Evolutionary conservation across 2,888 invertebrate genomes (phyloP).

Genomic region (Scaptomyza tumidula): DNA sequence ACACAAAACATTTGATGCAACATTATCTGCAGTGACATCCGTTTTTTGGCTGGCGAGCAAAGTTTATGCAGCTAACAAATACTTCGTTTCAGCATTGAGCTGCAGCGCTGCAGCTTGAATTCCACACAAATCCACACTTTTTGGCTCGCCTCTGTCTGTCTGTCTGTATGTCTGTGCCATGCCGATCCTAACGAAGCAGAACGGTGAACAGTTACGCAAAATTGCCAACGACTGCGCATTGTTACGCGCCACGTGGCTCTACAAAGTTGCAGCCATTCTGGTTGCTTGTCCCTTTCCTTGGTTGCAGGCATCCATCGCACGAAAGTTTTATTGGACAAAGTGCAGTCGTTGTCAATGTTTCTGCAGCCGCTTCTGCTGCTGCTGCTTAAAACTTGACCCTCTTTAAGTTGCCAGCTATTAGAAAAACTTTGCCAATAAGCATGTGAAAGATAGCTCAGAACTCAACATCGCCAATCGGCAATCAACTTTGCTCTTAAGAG

Average conservation of each 20-base stretch:
- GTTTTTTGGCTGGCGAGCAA: constrained; percentile 52
- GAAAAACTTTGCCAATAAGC: constrained; percentile 70
- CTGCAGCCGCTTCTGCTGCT: constrained; percentile 12
- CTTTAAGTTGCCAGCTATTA: constrained; percentile 53
- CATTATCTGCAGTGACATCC: constrained; percentile 70
- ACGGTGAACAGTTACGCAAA: constrained; percentile 76
- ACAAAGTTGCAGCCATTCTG: constrained; percentile 53
- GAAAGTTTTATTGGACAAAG: constrained; percentile 75
- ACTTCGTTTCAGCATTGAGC: constrained; percentile 1
- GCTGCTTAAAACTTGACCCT: constrained; percentile 66
- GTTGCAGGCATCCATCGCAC: constrained; percentile 43
- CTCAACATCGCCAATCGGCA: constrained; percentile 20
- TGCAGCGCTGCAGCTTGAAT: constrained; percentile 1
- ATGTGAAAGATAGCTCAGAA: constrained; percentile 40
- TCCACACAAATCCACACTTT: constrained; percentile 8
- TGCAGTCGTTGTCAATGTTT: constrained; percentile 46
- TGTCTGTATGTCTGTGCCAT: not conserved
- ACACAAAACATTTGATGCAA: constrained; percentile 64
- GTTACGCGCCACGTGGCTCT: constrained; percentile 73
- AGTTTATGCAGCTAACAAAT: constrained; percentile 55
- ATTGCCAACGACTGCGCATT: constrained; percentile 75
- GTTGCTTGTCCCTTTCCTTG: not conserved
- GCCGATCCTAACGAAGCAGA: constrained; percentile 68
- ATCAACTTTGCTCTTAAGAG: constrained; percentile 12
- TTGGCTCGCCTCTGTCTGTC: constrained; percentile 7